Base-by-base conservation (phyloP, 2,888 invertebrate species). In the Lithophane ornitopus region DNA sequence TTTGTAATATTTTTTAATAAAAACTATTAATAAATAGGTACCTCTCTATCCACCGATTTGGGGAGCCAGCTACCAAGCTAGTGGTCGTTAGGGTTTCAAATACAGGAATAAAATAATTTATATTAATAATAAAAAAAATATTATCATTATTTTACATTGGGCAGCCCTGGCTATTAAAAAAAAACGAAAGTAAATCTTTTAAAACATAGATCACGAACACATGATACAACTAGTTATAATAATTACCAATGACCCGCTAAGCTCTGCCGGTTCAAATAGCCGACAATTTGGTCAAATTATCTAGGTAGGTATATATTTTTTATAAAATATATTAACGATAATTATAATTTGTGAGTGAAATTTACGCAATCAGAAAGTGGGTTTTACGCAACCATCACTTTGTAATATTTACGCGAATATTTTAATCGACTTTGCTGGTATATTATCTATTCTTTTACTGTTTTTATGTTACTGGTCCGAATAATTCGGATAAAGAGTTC, bases 221-320 rank as follows among this genome's bases (percentile, higher is more conserved):
- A 0, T 26, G 58, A 52, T n/a, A 8, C 22, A n/a, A 67, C 67
- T 26, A 34, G 22, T 46, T 58, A 39, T 52, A 19, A 65, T 68
- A 78, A 75, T 72, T 54, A 62, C 39, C 44, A 54, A 12, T 80
- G 81, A 81, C 72, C 72, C 49, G 77, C 56, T 66, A 39, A 69
- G 39, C 46, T 56, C 56, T 49, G 16, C 39, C 52, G 26, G 56
- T 75, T 58, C 11, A 58, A 80, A 69, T 49, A 39, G 41, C 54
- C 62, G 62, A 34, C 61, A 83, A 85, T 78, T 85, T 75, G 44
- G 59, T 58, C 59, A 69, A 83, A 78, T 83, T 76, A 74, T 78
- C 3, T 68, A 65, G 28, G 26, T 68, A 65, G 28, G 26, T 14
- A 39, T 49, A 34, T 59, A 26, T 74, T 49, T 67, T 79, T 52